A percentile compares a stretch with the other conserved stretches of the same genome.
These are phyloP conservation scores for Alcis repandata DNA, from an alignment of 2,888 invertebrate genomes.

Conservation along the genomic window DNA sequence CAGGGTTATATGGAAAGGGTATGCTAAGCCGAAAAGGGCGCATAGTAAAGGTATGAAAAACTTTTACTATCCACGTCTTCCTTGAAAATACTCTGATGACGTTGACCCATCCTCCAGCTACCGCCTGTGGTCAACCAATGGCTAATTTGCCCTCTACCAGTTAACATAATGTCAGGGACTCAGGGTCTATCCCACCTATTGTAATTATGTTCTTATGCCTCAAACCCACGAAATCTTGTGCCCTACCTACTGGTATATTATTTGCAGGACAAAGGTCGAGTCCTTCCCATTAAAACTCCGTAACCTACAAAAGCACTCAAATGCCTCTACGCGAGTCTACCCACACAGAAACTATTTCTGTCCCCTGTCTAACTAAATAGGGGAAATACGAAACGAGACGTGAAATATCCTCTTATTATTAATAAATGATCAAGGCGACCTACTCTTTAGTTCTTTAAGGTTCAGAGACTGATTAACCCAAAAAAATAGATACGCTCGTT, in stretches of 20 bases:
- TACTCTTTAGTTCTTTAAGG: slow-evolving; percentile 15
- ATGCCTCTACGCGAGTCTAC: slow-evolving; percentile 1
- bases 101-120: no score
- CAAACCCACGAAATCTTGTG: neutral
- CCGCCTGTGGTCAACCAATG: no score
- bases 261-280: neutral
- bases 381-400: slow-evolving; percentile 30
- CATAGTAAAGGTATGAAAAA: no score
- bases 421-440: slow-evolving; percentile 34
- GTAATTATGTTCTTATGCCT: neutral
- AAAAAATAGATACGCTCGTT: neutral
- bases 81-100: no score
- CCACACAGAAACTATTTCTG: slow-evolving; percentile 28
- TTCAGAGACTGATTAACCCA: slow-evolving; percentile 3
- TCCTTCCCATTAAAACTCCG: slow-evolving; percentile 14
- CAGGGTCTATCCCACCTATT: no score
- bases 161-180: no score
- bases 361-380: slow-evolving; percentile 28
- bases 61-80: neutral
- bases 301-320: slow-evolving; percentile 22
- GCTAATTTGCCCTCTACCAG: no score
- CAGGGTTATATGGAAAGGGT: no score
- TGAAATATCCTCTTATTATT: slow-evolving; percentile 26
- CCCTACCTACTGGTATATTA: neutral
- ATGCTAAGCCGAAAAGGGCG: no score